Evolutionary conservation across 2,888 invertebrate species (phyloP).

Genomic region (Acleris sparsana): DNA sequence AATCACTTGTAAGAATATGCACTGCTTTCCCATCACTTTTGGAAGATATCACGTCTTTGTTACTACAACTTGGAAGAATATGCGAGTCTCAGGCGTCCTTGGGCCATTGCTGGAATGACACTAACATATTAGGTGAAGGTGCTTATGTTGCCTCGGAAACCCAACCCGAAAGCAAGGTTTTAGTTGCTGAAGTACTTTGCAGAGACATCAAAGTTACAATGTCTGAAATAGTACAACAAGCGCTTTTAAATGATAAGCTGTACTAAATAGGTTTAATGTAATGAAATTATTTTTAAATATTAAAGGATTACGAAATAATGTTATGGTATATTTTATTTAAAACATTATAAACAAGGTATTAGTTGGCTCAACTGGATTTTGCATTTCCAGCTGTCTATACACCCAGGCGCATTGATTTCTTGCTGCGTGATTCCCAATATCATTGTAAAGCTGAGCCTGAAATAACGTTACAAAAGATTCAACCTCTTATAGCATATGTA

Average conservation of each 20-base stretch:
- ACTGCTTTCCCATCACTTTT: slow-evolving; percentile 96
- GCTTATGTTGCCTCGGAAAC: slow-evolving; percentile 73
- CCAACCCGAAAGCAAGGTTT: slow-evolving; percentile 74
- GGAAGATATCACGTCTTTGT: slow-evolving; percentile 93
- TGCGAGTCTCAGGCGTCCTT: slow-evolving; percentile 93
- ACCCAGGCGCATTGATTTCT: slow-evolving; percentile 92
- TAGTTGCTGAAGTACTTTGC: slow-evolving; percentile 77
- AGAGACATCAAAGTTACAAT: slow-evolving; percentile 82
- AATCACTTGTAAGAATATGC: slow-evolving; percentile 93
- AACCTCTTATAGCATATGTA: background rate
- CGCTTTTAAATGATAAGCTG: slow-evolving; percentile 86
- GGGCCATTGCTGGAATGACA: slow-evolving; percentile 83
- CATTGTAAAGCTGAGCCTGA: slow-evolving; percentile 89
- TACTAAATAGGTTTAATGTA: slow-evolving; percentile 66
- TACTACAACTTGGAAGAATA: slow-evolving; percentile 93
- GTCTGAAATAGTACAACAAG: slow-evolving; percentile 85
- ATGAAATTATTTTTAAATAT: too few species aligned
- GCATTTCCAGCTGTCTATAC: slow-evolving; percentile 90
- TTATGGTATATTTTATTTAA: slow-evolving; percentile 51
- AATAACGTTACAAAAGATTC: slow-evolving; percentile 49
- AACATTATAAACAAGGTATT: slow-evolving; percentile 80
- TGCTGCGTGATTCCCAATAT: slow-evolving; percentile 87
- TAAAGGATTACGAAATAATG: slow-evolving; percentile 2
- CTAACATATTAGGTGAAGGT: slow-evolving; percentile 73
- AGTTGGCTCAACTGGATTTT: slow-evolving; percentile 85